Evolutionary conservation across 2,888 invertebrate species (phyloP).

Genomic region (Oscheius sp.): DNA sequence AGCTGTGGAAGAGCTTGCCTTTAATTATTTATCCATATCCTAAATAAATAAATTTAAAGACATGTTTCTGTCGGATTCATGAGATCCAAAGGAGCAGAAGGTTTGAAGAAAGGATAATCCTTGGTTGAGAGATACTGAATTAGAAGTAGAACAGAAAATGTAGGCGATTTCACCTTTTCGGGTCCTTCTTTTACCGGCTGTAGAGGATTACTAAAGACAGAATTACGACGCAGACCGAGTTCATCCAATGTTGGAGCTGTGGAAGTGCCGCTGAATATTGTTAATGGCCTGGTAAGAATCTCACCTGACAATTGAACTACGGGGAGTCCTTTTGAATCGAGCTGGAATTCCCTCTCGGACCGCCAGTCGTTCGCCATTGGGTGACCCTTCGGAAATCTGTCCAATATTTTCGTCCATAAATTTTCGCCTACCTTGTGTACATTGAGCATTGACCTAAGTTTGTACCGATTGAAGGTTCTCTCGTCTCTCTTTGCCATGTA

Average conservation of each 20-base stretch:
- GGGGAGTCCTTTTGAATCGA: slow-evolving; percentile 9
- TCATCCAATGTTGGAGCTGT: slow-evolving; percentile 16
- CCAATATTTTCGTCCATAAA: background rate
- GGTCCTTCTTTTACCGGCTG: slow-evolving; percentile 23
- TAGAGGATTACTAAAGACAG: slow-evolving; percentile 11
- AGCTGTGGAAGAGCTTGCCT: slow-evolving; percentile 38
- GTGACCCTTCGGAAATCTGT: slow-evolving; percentile 5
- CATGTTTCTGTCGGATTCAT: slow-evolving; percentile 23
- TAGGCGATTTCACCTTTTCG: too few species aligned
- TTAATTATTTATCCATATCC: background rate
- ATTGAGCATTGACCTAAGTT: slow-evolving; percentile 59
- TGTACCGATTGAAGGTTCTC: slow-evolving; percentile 69
- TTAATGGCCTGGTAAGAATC: background rate
- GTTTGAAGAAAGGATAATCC: too few species aligned
- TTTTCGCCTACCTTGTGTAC: slow-evolving; percentile 4
- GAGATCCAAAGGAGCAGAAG: slow-evolving; percentile 8
- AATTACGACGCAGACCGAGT: slow-evolving; percentile 4
- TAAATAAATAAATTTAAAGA: slow-evolving; percentile 3
- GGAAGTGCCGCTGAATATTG: background rate
- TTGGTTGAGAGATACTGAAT: background rate
- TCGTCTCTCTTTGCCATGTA: slow-evolving; percentile 73
- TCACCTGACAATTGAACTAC: slow-evolving; percentile 6
- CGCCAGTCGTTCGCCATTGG: slow-evolving; percentile 6
- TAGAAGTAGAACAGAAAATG: too few species aligned
- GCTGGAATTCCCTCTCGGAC: background rate